phyloP scores from a whole-genome alignment of 2,113 vertebrate genomes.

The Triplophysa rosa region DNA sequence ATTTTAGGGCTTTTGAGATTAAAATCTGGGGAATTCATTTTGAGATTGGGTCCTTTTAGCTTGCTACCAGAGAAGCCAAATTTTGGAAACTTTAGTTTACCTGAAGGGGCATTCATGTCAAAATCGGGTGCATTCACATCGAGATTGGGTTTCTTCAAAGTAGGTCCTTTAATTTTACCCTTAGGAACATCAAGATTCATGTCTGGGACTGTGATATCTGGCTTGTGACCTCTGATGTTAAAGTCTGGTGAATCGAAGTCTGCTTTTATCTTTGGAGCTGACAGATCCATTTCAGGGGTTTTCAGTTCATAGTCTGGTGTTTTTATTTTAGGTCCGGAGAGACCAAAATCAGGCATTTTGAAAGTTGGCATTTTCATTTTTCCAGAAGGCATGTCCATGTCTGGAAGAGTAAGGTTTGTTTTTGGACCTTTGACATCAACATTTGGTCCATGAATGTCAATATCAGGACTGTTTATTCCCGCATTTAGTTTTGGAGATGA shows the following conservation, averaged over 20 bases:
- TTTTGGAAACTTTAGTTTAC: conserved; percentile 24
- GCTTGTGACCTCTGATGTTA: conserved; percentile 44
- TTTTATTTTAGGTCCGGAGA: conserved; percentile 48
- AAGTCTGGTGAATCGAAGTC: conserved; percentile 52
- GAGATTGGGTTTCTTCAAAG: conserved; percentile 14
- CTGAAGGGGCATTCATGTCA: conserved; percentile 26
- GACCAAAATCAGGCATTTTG: conserved; percentile 61
- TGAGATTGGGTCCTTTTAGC: conserved; percentile 51
- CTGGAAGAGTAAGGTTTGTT: conserved; percentile 53
- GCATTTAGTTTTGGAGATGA: conserved; percentile 43
- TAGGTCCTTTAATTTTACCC: conserved; percentile 15
- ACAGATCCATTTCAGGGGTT: conserved; percentile 49
- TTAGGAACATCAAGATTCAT: conserved; percentile 24
- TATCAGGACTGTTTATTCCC: conserved; percentile 49
- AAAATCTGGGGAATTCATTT: conserved; percentile 53
- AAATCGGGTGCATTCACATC: conserved; percentile 1
- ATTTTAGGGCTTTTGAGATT: conserved; percentile 59
- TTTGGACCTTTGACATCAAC: conserved; percentile 48
- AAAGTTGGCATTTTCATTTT: conserved; percentile 59
- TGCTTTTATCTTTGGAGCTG: conserved; percentile 62
- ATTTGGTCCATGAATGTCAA: conserved; percentile 56
- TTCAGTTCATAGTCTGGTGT: conserved; percentile 23
- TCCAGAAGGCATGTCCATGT: conserved; percentile 55
- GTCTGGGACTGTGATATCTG: conserved; percentile 48
- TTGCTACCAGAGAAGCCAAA: conserved; percentile 15